Percentiles rank a stretch among this genome's conserved stretches.
phyloP scores from a whole-genome alignment of 2,113 vertebrate species.

The Dryoscopus gambensis region DNA sequence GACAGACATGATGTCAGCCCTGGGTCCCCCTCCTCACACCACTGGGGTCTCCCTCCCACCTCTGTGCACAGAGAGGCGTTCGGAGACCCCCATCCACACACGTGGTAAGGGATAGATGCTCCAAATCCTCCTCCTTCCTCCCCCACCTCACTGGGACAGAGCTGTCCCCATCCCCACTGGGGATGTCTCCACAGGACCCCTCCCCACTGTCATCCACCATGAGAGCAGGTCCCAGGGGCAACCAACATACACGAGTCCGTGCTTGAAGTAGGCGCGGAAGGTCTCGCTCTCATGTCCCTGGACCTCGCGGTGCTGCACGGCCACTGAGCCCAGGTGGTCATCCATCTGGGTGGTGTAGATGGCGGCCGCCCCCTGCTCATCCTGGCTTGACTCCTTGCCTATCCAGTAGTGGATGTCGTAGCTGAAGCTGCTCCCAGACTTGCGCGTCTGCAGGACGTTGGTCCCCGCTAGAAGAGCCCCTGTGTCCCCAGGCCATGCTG shows the following conservation, averaged over 20 bases:
- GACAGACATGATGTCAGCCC: not conserved
- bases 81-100: rapidly evolving
- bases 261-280: slow-evolving; percentile 84
- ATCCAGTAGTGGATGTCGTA: slow-evolving; percentile 88
- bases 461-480: not conserved
- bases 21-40: not conserved
- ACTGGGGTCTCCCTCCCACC: not conserved
- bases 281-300: slow-evolving; percentile 80
- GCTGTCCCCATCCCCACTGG: not conserved
- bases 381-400: slow-evolving; percentile 75
- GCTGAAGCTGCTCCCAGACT: slow-evolving; percentile 68
- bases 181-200: no score
- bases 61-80: not conserved
- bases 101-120: rapidly evolving
- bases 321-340: slow-evolving; percentile 74
- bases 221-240: rapidly evolving
- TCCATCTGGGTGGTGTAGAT: slow-evolving; percentile 85
- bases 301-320: slow-evolving; percentile 81
- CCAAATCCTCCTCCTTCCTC: not conserved
- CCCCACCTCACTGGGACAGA: not conserved
- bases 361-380: slow-evolving; percentile 83
- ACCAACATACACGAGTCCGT: slow-evolving; percentile 78
- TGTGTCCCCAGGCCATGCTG: not conserved
- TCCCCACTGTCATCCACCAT: not conserved
- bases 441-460: slow-evolving; percentile 71